These are phyloP conservation scores for Channa maculata DNA, from an alignment of 2,113 vertebrate species.

Conservation along the genomic window DNA sequence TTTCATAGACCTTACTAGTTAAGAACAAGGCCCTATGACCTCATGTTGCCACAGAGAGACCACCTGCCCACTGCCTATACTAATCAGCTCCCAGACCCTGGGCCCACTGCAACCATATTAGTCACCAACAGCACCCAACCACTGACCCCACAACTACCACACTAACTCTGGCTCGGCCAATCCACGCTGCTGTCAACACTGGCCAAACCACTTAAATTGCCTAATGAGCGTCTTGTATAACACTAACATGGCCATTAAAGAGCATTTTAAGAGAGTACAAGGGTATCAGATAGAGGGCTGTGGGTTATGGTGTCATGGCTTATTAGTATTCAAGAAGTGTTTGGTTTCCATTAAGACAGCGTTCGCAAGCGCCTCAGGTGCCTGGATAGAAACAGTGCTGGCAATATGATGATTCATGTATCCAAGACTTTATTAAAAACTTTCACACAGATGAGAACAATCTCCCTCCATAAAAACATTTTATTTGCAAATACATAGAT, in stretches of 20 bases:
- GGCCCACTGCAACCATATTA: slow-evolving; percentile 73
- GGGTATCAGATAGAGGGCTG: slow-evolving; percentile 79
- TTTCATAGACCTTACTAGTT: slow-evolving; percentile 34
- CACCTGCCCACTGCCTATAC: slow-evolving; percentile 20
- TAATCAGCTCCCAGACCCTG: slow-evolving; percentile 59
- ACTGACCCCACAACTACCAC: slow-evolving; percentile 64
- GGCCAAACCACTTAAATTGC: slow-evolving; percentile 77
- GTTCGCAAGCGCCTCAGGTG: slow-evolving; percentile 63
- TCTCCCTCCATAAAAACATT: slow-evolving; percentile 60
- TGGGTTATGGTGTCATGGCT: slow-evolving; percentile 80
- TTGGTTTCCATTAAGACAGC: slow-evolving; percentile 76
- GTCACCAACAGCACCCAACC: slow-evolving; percentile 41
- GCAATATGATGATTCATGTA: slow-evolving; percentile 56
- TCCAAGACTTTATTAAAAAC: slow-evolving; percentile 68
- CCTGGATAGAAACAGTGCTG: slow-evolving; percentile 37
- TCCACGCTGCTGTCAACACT: slow-evolving; percentile 62
- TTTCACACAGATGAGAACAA: slow-evolving; percentile 68
- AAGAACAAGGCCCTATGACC: slow-evolving; percentile 55
- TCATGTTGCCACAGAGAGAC: slow-evolving; percentile 61
- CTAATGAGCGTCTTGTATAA: slow-evolving; percentile 82
- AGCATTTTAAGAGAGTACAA: slow-evolving; percentile 73
- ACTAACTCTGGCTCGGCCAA: slow-evolving; percentile 66
- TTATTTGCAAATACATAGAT: slow-evolving; percentile 63
- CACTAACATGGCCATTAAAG: slow-evolving; percentile 78
- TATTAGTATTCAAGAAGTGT: slow-evolving; percentile 81